Evolutionary conservation across 2,888 invertebrate species (phyloP), one percentile per base, ranked within the genome.

Genomic region (Mantis religiosa): DNA sequence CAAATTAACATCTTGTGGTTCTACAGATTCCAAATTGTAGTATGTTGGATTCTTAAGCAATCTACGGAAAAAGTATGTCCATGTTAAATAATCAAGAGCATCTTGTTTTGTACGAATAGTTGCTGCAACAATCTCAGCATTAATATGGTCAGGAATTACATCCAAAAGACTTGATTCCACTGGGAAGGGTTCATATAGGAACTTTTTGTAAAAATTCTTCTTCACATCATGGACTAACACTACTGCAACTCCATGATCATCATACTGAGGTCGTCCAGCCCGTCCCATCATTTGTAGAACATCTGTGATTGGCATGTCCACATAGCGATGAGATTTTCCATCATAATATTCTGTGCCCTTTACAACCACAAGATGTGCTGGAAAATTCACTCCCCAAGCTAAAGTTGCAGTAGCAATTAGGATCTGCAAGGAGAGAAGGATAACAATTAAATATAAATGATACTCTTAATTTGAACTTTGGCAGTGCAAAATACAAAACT

Each of bases 271-370:
- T 88, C 99, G 95, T 0, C 99, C 99, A 89, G 99, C 99, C 89
- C 99, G 95, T 2, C 99, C 99, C 97, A 99, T 99, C 99, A 99
- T 99, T 94, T 99, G 99, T 89, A 99, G 94, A 0, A 99, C 99
- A 94, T 99, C 99, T 0, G 99, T 99, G 87, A 99, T 99, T 0
- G 99, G 99, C 97, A 99, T 99, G 92, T 99, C 99, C 15, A 99
- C 98, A 93, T 99, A 99, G 91, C 99, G 96, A 92, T 98, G 97
- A 47, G 96, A 96, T 93, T 99, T 99, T 1, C 99, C 99, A 93
- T 99, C 99, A 93, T 97, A 99, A 93, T 98, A 99, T 93, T 99
- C 99, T 0, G 99, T 99, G 89, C 99, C 99, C 93, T 99, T 99
- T 91, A 99, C 96, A n/a, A 99, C 97, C 0, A 99, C 99, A 87